Percentiles rank a stretch among this genome's conserved stretches.
These are phyloP conservation scores for Patagioenas fasciata DNA, from an alignment of 2,113 vertebrate species.

Conservation along the genomic window DNA sequence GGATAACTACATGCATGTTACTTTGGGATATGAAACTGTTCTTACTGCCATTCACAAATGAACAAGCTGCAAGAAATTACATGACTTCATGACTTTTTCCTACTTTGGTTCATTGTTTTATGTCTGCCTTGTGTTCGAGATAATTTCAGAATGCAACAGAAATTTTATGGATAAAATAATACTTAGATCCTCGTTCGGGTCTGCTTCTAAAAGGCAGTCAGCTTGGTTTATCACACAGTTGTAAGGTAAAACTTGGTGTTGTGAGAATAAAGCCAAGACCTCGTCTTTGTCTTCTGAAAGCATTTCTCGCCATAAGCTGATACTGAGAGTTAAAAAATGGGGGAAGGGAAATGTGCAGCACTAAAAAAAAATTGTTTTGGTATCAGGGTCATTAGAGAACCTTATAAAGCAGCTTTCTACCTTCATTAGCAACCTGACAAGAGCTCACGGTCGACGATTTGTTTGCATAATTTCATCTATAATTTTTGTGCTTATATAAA, in stretches of 20 bases:
- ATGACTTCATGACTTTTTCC: not conserved
- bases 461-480: slow-evolving; percentile 31
- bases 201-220: not conserved
- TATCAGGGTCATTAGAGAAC: slow-evolving; percentile 16
- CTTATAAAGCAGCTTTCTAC: not conserved
- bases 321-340: not conserved
- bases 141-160: not conserved
- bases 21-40: not conserved
- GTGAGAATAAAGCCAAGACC: not conserved
- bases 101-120: not conserved
- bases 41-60: not conserved
- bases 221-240: not conserved
- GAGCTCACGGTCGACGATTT: slow-evolving; percentile 15
- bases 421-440: slow-evolving; percentile 46
- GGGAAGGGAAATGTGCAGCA: not conserved
- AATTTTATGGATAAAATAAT: not conserved
- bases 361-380: not conserved
- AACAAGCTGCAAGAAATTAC: not conserved
- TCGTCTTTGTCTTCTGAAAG: not conserved
- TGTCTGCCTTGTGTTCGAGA: not conserved
- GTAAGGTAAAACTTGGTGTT: not conserved
- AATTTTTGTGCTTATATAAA: slow-evolving; percentile 31
- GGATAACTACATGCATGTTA: not conserved
- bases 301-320: not conserved
- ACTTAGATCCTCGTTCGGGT: not conserved